Base-by-base conservation (phyloP, 2,888 invertebrate species). In the Eupithecia dodoneata region DNA sequence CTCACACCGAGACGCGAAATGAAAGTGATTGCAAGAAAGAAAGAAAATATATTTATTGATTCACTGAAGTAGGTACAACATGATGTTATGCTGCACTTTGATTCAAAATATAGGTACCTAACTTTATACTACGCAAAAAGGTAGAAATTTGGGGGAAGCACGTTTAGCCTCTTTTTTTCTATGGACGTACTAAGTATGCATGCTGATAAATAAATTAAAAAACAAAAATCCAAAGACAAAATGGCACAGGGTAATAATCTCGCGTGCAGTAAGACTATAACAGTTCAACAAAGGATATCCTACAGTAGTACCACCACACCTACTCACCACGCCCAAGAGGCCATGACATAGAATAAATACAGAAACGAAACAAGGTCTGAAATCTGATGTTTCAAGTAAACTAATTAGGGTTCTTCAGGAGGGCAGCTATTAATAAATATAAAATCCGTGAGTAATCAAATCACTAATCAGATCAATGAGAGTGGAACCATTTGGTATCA, bases 261-360 rank as follows among this genome's bases (percentile, higher is more conserved):
- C 65, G 78, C 78, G 78, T 78, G 78, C 69, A 44, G 69, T 6
- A 71, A 63, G 52, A 74, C 76, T 72, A 76, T 76, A 72, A 70
- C 59, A 71, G 44, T 44, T 67, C 75, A 82, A 83, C 81, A 83
- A 83, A 83, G 82, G 76, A 77, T 77, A 69, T 41, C n/a, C 67
- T 69, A 69, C 45, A 45, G 15, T 72, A 59, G 13, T 45, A 45
- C 55, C 10, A 75, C 76, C 80, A 80, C 82, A 81, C 81, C 82
- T 79, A 78, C 67, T 69, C 70, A 65, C 80, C 82, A 81, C 82
- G 79, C 82, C 82, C 77, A 65, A 67, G 66, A 75, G 73, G 59
- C 82, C 82, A 82, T 87, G 87, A 84, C 87, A 87, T 86, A 85
- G 49, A 78, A 76, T 72, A 42, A 15, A 13, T 12, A 66, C 41